Evolutionary conservation across 1,140 invertebrate species (phyloP), one percentile per base, ranked within the genome.

Genomic region (Paraescarpia echinospica): DNA sequence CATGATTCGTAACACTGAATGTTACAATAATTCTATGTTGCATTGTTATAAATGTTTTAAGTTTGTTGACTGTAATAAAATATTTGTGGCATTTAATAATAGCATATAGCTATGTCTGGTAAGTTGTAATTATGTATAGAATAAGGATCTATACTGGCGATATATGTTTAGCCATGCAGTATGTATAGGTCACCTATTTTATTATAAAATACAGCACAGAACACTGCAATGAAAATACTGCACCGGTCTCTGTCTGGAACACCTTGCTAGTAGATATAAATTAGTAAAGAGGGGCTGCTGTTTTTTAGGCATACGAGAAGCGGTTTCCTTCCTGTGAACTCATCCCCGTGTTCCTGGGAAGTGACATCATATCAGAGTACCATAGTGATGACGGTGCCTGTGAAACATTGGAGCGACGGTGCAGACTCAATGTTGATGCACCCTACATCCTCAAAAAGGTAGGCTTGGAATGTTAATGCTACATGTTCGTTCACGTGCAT

Each of bases 371-470:
- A 12, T 97, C 97, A 92, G 98, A 99, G 94, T 97, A 97, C 93
- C 97, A 97, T 94, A 97, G 97, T 94, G 97, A 97, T 92, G 98
- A 98, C 95, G 98, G 98, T 90, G 97, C 98, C 4, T 96, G 98
- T 94, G 97, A 98, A 95, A 97, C 98, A 91, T 98, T 98, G n/a
- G 98, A 98, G 94, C 96, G 99, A 92, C 97, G 98, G 92, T 99
- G 99, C 96, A 98, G 98, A 96, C 96, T 99, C 34, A 98, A 98
- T 94, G 98, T 99, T 0, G 99, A 99, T 93, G 98, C 98, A 33
- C 99, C 99, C 0, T 99, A 99, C 96, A 96, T 99, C 48, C 97
- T 99, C 90, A 99, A 99, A 96, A 99, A 99, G 97, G 98, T 98
- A n/a, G 34, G 89, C 5, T 14, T 33, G 48, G 8, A 51, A 22